phyloP scores from a whole-genome alignment of 2,888 invertebrate species.

The Ctenicera cuprea region DNA sequence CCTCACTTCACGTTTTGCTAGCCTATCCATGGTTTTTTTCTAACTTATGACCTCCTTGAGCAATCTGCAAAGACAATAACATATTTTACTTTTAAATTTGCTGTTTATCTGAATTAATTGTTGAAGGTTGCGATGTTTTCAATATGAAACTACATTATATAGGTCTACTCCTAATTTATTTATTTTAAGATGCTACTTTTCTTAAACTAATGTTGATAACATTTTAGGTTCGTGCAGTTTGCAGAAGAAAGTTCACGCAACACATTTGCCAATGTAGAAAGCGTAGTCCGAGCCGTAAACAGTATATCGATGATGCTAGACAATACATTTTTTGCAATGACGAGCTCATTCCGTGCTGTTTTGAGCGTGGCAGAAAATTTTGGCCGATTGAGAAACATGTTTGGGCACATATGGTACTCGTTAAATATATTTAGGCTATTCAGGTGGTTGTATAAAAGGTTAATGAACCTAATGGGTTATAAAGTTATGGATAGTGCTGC shows the following conservation, averaged over 20 bases:
- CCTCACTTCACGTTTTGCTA: too few relatives aligned
- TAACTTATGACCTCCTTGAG: too few relatives aligned
- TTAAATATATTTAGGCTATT: slow-evolving; percentile 88
- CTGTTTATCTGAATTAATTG: too few relatives aligned
- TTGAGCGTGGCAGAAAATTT: slow-evolving; percentile 97
- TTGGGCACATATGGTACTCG: slow-evolving; percentile 91
- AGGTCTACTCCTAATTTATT: too few relatives aligned
- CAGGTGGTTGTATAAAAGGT: slow-evolving; percentile 86
- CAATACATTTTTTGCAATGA: slow-evolving; percentile 96
- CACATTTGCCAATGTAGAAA: slow-evolving; percentile 96
- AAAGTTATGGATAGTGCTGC: slow-evolving; percentile 68
- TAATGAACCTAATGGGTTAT: slow-evolving; percentile 82
- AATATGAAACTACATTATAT: too few relatives aligned
- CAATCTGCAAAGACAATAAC: too few relatives aligned
- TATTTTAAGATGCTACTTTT: too few relatives aligned
- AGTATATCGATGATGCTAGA: slow-evolving; percentile 98
- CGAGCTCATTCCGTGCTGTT: slow-evolving; percentile 96
- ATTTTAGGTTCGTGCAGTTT: slow-evolving; percentile 84
- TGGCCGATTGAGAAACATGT: slow-evolving; percentile 86
- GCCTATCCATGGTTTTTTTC: too few relatives aligned
- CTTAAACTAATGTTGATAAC: not conserved
- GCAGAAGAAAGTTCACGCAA: slow-evolving; percentile 94
- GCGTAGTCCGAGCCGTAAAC: slow-evolving; percentile 89
- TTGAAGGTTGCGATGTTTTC: too few relatives aligned
- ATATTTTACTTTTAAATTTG: too few relatives aligned